Evolutionary conservation across 2,797 vertebrate species (phyloP).

Genomic region (Sebastiscus albofasciatus): DNA sequence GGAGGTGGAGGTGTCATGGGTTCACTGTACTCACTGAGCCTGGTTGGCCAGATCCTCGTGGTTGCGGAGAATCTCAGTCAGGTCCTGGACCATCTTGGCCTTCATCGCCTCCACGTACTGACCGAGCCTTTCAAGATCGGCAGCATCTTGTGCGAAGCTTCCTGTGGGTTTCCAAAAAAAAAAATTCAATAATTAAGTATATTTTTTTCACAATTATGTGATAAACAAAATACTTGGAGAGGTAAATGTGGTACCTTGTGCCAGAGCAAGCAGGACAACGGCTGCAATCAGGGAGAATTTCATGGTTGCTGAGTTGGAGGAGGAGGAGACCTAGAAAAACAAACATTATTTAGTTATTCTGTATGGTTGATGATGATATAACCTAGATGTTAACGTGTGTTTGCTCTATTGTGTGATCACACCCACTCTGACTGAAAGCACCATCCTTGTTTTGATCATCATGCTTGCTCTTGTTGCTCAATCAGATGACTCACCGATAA

Average conservation of each 20-base stretch:
- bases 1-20: background rate
- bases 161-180: slow-evolving; percentile 49
- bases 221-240: background rate
- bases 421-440: background rate
- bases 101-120: slow-evolving; percentile 63
- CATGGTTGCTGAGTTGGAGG: slow-evolving; percentile 69
- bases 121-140: slow-evolving; percentile 30
- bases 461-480: background rate
- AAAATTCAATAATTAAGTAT: background rate
- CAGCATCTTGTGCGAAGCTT: slow-evolving; percentile 55
- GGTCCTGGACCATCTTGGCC: slow-evolving; percentile 40
- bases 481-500: slow-evolving; percentile 33
- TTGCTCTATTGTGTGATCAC: background rate
- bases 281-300: slow-evolving; percentile 72
- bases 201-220: background rate
- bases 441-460: background rate
- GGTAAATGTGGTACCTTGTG: slow-evolving; percentile 62
- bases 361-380: background rate
- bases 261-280: slow-evolving; percentile 68
- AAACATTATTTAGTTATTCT: background rate
- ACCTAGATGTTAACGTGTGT: background rate
- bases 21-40: slow-evolving; percentile 69
- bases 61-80: slow-evolving; percentile 29
- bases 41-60: slow-evolving; percentile 51
- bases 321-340: slow-evolving; percentile 49